Base-by-base conservation (phyloP, 2,888 invertebrate species). In the Caenorhabditis sp. region DNA sequence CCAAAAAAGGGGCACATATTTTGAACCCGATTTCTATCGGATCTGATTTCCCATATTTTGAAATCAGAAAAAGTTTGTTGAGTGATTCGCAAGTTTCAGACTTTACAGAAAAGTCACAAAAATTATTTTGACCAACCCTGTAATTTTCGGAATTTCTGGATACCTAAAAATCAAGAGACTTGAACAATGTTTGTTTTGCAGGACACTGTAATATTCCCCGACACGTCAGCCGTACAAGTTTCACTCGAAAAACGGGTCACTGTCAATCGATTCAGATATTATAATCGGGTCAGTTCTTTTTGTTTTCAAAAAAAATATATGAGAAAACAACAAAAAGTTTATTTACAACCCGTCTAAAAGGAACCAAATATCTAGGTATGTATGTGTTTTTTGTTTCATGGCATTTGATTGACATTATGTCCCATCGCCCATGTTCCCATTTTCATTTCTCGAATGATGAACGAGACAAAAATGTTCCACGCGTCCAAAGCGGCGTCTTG, bases 361-460 rank as follows among this genome's bases (percentile, higher is more conserved):
- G 14, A 17, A 43, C 43, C 43, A 43, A 43, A 43, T 43, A 54
- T 54, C 3, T 24, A 19, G 21, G 24, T 12, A 26, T 19, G 12
- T 17, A 36, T 36, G 14, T n/a, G n/a, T n/a, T n/a, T n/a, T 26
- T 26, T 6, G 4, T 37, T 58, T 62, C 43, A 71, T 51, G 68
- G 70, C 71, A 74, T 68, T 58, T 69, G 69, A 17, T 53, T 64
- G 23, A 74, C 63, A 24, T 74, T 69, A 37, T 79, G 76, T 14
- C 71, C 76, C 36, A 79, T 77, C 19, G 76, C 83, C 81, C 79
- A 81, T 49, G 78, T 81, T 19, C 84, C 84, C 79, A 84, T 76
- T 70, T 85, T 85, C 84, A 85, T 85, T 75, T 85, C 85, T 61
- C 81, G 79, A 50, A 85, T 85, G 55, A 85, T 83, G 59, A 84